Evolutionary conservation across 2,797 vertebrate species (phyloP).

Genomic region (Lutjanus campechanus): DNA sequence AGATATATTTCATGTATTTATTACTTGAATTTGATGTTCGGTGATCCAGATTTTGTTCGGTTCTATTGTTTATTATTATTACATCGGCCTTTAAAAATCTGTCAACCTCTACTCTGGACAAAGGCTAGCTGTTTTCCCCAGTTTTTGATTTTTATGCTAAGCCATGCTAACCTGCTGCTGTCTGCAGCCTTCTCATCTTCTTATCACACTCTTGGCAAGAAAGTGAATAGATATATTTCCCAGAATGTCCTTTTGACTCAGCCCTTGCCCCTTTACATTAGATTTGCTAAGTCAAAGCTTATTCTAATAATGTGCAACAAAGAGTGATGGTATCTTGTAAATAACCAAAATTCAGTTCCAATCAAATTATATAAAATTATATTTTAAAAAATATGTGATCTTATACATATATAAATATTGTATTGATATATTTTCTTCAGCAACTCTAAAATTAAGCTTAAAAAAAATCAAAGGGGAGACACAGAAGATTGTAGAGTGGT

Average conservation of each 20-base stretch:
- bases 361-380: too few relatives aligned
- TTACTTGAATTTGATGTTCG: too few relatives aligned
- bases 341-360: neutral
- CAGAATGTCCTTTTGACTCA: neutral
- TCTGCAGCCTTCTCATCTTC: neutral
- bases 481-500: neutral
- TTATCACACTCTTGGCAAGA: neutral
- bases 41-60: too few relatives aligned
- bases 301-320: neutral
- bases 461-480: neutral
- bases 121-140: too few relatives aligned
- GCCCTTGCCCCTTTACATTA: neutral
- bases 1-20: too few relatives aligned
- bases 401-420: neutral
- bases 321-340: neutral
- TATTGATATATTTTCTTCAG: neutral
- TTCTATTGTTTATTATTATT: too few relatives aligned
- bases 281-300: neutral
- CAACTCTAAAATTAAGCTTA: neutral
- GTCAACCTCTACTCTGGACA: too few relatives aligned
- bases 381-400: neutral
- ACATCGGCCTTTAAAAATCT: too few relatives aligned
- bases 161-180: too few relatives aligned
- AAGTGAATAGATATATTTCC: neutral
- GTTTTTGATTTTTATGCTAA: constrained; percentile 8